Base-by-base conservation (phyloP, 92 coral and sea anemone genomes). In the Meandrina meandrites region DNA sequence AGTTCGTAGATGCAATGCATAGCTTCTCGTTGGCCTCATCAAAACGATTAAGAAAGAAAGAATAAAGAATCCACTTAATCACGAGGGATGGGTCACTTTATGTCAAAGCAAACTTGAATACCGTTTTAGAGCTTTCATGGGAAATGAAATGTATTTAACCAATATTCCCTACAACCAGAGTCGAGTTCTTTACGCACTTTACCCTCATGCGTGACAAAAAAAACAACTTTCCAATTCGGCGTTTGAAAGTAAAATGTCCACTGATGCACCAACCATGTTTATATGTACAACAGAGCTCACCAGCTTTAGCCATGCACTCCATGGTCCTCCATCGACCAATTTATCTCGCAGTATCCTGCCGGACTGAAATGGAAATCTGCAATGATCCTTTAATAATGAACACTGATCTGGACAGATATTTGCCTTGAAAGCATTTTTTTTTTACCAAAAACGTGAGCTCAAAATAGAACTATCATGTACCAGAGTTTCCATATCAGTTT, bases 1-100 rank as follows among this genome's bases (percentile, higher is more conserved):
- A 72, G 47, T 72, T 72, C 2, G 77, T 2, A 34, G 77, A 72
- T 71, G 76, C 36, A 34, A 11, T 31, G 42, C 9, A 40, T 32
- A 64, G 70, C 34, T 27, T 35, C 71, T 34, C 71, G 51, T 73
- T 73, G 78, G 21, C 51, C 51, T 73, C 37, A 37, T 73, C 78
- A 15, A 19, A 73, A 73, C 27, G 12, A 73, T 34, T 48, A 12
- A 40, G 27, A 36, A 3, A 36, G 8, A 34, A 34, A 71, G 76
- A 34, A 14, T 66, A 35, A 28, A 66, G 60, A 37, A 73, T 73
- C 78, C 48, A 73, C 27, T 22, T 71, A 71, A n/a, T n/a, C n/a
- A n/a, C n/a, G n/a, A n/a, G n/a, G n/a, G n/a, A 47, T 72, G 8
- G 75, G 75, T 16, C 76, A 19, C n/a, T 72, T 34, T 6, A 48